Evolutionary conservation across 2,113 vertebrate species (phyloP), one percentile per base, ranked within the genome.

Genomic region (Oenanthe oenanthe): DNA sequence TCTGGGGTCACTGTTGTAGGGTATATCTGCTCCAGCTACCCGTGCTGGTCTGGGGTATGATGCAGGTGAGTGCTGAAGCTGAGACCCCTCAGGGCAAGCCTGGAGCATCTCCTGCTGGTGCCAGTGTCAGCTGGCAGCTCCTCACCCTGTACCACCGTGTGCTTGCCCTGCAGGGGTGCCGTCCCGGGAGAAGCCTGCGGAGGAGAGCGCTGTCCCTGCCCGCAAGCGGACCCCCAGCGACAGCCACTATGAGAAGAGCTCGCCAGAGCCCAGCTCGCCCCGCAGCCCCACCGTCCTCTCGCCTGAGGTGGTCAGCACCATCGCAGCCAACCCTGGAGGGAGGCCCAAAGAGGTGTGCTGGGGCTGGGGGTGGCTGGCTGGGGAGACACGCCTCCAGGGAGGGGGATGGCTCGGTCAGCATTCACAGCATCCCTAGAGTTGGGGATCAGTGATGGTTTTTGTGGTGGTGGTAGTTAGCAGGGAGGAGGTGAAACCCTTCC

Each of bases 311-410:
- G 98, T 98, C 97, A 99, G 98, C 92, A 99, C 99, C 85, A 99
- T 99, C 2, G 98, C 99, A 0, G 98, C 99, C 97, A 99, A 99
- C 96, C 99, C 99, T 1, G 99, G 99, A 94, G 99, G 99, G 47
- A 98, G 99, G n/a, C 99, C 99, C 61, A 99, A 99, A 95, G 99
- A 99, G 99, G 99, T 99, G 98, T 36, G 87, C 67, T 47, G 61
- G 26, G 7, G 6, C 17, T 10, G 31, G 8, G 9, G 26, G 1
- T 38, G 32, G 7, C 72, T 92, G 29, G 4, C 4, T 18, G 38
- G 9, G 60, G 12, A 31, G 17, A 53, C 7, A 12, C 17, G 17
- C 20, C 17, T 57, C 32, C 0, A 4, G 24, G 43, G 57, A 45
- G 19, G 11, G n/a, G 15, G 17, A 68, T 61, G 48, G 16, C 25